A percentile compares a stretch with the other conserved stretches of the same genome.
Evolutionary conservation across 2,888 invertebrate species (phyloP).

Genomic region (Malthinus seriepunctatus): DNA sequence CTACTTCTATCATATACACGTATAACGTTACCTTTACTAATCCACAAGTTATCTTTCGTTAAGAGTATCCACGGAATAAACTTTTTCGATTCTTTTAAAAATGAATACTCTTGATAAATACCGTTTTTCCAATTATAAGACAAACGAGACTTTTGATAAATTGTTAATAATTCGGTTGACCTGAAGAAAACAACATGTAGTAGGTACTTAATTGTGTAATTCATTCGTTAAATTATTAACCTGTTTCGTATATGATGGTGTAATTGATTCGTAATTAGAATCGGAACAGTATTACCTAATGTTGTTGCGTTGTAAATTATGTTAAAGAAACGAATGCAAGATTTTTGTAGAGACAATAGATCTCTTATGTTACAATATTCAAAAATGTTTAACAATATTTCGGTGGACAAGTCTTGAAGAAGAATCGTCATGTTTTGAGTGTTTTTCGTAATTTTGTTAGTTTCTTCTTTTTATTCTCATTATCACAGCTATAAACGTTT

Average conservation of each 20-base stretch:
- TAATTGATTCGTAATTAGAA: slow-evolving; percentile 34
- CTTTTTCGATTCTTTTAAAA: slow-evolving; percentile 54
- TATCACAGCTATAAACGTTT: too few species aligned
- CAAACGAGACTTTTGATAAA: slow-evolving; percentile 49
- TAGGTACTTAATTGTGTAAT: neutral
- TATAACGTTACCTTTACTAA: slow-evolving; percentile 56
- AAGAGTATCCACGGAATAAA: slow-evolving; percentile 61
- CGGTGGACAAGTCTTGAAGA: slow-evolving; percentile 48
- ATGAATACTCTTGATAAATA: slow-evolving; percentile 54
- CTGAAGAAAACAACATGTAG: slow-evolving; percentile 8
- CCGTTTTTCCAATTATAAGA: slow-evolving; percentile 63
- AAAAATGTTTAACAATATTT: slow-evolving; percentile 59
- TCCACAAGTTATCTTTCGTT: slow-evolving; percentile 57
- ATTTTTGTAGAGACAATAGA: slow-evolving; percentile 56
- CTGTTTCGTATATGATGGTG: slow-evolving; percentile 28
- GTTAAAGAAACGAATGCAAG: slow-evolving; percentile 55
- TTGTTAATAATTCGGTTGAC: slow-evolving; percentile 18
- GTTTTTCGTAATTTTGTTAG: neutral
- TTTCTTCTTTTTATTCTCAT: neutral
- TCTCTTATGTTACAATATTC: slow-evolving; percentile 57
- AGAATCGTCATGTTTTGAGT: neutral
- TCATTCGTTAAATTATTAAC: slow-evolving; percentile 19
- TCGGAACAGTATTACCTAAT: slow-evolving; percentile 11
- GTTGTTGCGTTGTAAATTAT: slow-evolving; percentile 47
- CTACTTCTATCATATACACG: slow-evolving; percentile 46